phyloP scores from a whole-genome alignment of 1,140 invertebrate species.

The Caenorhabditis briggsae region DNA sequence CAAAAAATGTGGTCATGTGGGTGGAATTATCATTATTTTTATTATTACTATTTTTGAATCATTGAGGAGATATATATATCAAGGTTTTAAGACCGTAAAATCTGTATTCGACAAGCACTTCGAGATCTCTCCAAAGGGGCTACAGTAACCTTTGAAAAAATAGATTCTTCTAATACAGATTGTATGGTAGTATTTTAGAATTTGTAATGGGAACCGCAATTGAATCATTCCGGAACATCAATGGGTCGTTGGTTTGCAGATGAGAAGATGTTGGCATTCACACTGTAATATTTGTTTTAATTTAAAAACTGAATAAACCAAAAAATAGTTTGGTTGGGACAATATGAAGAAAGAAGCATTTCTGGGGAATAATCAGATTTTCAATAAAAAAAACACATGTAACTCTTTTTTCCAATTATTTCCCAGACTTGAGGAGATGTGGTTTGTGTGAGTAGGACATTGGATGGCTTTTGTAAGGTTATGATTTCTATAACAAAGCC shows the following conservation, averaged over 20 bases:
- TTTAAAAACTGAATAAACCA: neutral
- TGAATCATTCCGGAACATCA: conserved; percentile 14
- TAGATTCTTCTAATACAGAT: neutral
- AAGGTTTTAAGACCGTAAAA: too few species aligned
- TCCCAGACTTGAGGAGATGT: neutral
- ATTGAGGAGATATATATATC: too few species aligned
- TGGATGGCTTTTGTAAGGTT: neutral
- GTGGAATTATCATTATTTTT: too few species aligned
- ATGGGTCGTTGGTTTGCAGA: conserved; percentile 38
- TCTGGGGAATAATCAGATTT: neutral
- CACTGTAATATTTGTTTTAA: neutral
- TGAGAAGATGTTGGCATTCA: conserved; percentile 52
- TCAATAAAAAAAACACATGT: neutral
- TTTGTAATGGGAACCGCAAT: conserved; percentile 4
- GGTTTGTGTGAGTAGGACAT: neutral
- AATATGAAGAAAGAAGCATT: neutral
- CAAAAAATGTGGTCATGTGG: too few species aligned
- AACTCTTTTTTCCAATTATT: neutral
- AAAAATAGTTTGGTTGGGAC: neutral
- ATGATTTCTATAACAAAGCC: neutral
- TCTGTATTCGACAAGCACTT: too few species aligned
- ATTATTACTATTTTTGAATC: too few species aligned
- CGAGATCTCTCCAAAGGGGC: too few species aligned
- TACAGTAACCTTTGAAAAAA: too few species aligned
- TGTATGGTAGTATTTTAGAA: neutral